Evolutionary conservation across 2,113 vertebrate genomes (phyloP).

Genomic region (Apaloderma vittatum): DNA sequence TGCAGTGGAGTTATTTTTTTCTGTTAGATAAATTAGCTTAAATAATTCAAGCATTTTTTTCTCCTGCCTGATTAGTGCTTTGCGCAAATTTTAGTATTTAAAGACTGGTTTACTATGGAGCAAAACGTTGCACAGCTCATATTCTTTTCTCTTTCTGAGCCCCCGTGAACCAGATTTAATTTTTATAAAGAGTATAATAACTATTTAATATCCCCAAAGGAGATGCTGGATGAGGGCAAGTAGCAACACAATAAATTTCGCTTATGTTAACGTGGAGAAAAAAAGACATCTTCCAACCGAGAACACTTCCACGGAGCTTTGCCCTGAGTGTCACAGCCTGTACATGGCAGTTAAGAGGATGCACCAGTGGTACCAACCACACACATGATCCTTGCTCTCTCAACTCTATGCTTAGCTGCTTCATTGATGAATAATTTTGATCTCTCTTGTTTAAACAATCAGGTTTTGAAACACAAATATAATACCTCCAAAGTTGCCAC

Average conservation of each 20-base stretch:
- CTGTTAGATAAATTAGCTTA: slow-evolving; percentile 70
- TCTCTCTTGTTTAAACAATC: background rate
- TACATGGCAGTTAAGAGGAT: background rate
- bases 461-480: background rate
- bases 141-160: background rate
- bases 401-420: background rate
- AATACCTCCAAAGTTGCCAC: background rate
- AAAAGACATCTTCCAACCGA: background rate
- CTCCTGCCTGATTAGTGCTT: slow-evolving; percentile 39
- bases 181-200: background rate
- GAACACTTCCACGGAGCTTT: background rate
- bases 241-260: background rate
- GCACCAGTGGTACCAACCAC: background rate
- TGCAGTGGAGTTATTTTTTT: slow-evolving; percentile 60
- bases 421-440: background rate
- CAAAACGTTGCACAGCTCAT: slow-evolving; percentile 1
- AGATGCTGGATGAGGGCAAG: background rate
- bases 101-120: slow-evolving; percentile 23
- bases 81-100: slow-evolving; percentile 58
- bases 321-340: background rate
- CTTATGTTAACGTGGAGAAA: background rate
- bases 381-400: background rate
- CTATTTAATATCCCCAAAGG: background rate
- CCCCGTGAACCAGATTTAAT: background rate
- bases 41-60: slow-evolving; percentile 57